Percentiles rank a stretch among this genome's conserved stretches.
These are phyloP conservation scores for Actinostola sp. DNA, from an alignment of 92 coral and sea anemone species.

Conservation along the genomic window DNA sequence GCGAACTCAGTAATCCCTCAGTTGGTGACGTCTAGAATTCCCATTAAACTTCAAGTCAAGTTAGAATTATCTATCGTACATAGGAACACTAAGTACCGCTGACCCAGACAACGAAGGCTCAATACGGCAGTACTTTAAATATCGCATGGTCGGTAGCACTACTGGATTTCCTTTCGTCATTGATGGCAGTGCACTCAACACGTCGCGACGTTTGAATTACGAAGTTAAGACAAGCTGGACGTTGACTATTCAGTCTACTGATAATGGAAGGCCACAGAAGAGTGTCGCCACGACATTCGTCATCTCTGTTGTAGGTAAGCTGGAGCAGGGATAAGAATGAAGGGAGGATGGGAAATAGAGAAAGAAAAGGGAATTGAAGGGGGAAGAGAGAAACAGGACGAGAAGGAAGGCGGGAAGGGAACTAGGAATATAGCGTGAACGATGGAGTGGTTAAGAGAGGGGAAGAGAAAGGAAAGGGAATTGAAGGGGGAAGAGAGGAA, in stretches of 20 bases:
- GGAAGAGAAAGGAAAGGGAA: too few species aligned
- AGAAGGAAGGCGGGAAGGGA: too few species aligned
- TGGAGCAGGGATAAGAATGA: background rate
- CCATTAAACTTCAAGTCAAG: too few species aligned
- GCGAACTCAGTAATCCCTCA: too few species aligned
- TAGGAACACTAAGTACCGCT: slow-evolving; percentile 76
- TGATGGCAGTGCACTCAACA: slow-evolving; percentile 65
- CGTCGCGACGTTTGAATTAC: slow-evolving; percentile 70
- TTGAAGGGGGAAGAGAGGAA: too few species aligned
- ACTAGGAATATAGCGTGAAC: too few species aligned
- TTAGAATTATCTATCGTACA: background rate
- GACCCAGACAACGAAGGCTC: slow-evolving; percentile 83
- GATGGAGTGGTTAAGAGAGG: too few species aligned
- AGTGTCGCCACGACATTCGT: slow-evolving; percentile 51
- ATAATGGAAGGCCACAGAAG: slow-evolving; percentile 77
- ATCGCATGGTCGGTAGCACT: slow-evolving; percentile 52
- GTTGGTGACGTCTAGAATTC: too few species aligned
- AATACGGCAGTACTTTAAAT: slow-evolving; percentile 68
- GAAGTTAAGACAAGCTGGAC: slow-evolving; percentile 72
- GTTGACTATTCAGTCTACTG: slow-evolving; percentile 67
- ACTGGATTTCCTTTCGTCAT: slow-evolving; percentile 72
- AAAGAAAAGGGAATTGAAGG: too few species aligned
- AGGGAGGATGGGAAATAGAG: too few species aligned
- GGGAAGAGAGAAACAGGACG: too few species aligned
- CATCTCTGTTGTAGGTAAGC: slow-evolving; percentile 56